These are phyloP conservation scores for Xenopus borealis DNA, from an alignment of 2,113 vertebrate genomes.

Conservation along the genomic window DNA sequence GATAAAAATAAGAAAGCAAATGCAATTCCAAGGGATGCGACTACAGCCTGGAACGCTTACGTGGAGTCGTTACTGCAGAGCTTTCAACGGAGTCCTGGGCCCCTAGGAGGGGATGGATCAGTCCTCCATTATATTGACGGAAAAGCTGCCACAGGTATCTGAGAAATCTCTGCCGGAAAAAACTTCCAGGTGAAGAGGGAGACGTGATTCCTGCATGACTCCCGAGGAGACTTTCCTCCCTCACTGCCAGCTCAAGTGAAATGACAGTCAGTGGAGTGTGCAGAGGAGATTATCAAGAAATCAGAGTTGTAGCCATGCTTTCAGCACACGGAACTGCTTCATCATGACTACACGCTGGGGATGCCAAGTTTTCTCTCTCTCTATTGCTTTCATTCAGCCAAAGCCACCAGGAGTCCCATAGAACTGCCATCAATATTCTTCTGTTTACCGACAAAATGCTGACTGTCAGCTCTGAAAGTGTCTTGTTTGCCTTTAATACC, in stretches of 20 bases:
- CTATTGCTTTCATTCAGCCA: conserved; percentile 54
- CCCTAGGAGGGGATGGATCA: conserved; percentile 66
- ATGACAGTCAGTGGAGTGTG: conserved; percentile 48
- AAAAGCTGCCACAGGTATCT: conserved; percentile 70
- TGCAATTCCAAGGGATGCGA: no score
- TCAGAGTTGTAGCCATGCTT: conserved; percentile 63
- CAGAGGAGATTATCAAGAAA: conserved; percentile 9
- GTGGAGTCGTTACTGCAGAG: no score
- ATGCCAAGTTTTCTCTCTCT: conserved; percentile 60
- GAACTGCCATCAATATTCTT: conserved; percentile 24
- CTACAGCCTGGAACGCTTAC: no score
- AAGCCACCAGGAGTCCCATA: conserved; percentile 52
- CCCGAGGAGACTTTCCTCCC: conserved; percentile 40
- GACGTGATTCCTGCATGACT: conserved; percentile 64
- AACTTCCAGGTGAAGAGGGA: conserved; percentile 67
- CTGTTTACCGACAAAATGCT: conserved; percentile 57
- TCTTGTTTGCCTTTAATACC: conserved; percentile 1
- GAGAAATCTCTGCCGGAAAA: conserved; percentile 70
- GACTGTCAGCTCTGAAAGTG: conserved; percentile 54
- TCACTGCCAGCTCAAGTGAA: no score
- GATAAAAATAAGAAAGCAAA: conserved; percentile 53
- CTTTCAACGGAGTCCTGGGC: conserved; percentile 54
- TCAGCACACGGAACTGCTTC: conserved; percentile 63
- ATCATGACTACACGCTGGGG: conserved; percentile 62
- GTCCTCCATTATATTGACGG: conserved; percentile 76